These are phyloP conservation scores for Phaenicophaeus curvirostris DNA, from an alignment of 2,797 vertebrate species.

Conservation along the genomic window DNA sequence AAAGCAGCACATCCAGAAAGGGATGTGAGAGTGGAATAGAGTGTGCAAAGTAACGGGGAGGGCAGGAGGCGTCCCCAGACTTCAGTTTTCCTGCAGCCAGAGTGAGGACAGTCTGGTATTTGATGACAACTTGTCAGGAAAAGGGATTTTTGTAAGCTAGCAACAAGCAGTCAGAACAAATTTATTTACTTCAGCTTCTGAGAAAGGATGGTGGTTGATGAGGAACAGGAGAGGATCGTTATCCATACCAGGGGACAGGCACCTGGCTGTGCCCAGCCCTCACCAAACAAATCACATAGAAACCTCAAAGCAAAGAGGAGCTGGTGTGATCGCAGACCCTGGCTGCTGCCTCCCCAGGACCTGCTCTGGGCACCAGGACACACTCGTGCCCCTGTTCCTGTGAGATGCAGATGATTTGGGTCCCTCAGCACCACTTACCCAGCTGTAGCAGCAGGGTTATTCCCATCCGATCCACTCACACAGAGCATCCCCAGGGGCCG, in stretches of 20 bases:
- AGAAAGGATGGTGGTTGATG: not conserved
- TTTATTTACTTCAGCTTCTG: not conserved
- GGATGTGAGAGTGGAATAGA: too few species aligned
- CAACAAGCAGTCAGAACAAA: not conserved
- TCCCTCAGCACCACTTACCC: not conserved
- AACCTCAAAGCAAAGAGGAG: not conserved
- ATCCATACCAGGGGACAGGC: accelerated
- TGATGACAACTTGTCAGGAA: not conserved
- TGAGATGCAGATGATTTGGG: too few species aligned
- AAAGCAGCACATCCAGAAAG: too few species aligned
- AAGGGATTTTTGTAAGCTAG: not conserved
- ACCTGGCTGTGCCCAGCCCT: not conserved
- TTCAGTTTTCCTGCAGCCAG: not conserved
- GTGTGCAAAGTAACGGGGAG: too few species aligned
- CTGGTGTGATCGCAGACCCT: accelerated
- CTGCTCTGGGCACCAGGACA: accelerated
- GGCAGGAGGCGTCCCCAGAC: too few species aligned
- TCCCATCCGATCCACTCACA: accelerated
- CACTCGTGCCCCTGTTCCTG: too few species aligned
- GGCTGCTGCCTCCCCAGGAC: not conserved
- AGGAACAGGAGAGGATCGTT: not conserved
- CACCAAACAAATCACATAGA: accelerated
- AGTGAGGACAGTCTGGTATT: accelerated
- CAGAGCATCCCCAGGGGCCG: accelerated
- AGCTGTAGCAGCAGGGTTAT: accelerated